Percentiles rank a stretch among this genome's conserved stretches.
Conservation (phyloP, 2,888 invertebrate species). For the Dolichopus griseipennis region DNA sequence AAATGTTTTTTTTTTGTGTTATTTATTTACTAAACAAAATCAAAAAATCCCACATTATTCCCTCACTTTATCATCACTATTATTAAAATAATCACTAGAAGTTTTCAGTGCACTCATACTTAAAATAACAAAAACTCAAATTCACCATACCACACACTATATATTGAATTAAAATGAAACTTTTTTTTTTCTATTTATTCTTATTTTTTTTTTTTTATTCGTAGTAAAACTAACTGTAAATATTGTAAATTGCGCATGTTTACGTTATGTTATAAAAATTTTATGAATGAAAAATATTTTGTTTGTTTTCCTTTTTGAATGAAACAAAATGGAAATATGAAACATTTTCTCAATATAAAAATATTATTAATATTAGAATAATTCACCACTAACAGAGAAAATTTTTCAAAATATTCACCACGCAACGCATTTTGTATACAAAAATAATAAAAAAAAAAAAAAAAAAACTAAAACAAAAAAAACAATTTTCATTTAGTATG, state of each 20-base stretch:
- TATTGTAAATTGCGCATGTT: not conserved
- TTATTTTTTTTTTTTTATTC: too few relatives aligned
- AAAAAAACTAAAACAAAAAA: not conserved
- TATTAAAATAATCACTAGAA: too few relatives aligned
- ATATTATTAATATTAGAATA: too few relatives aligned
- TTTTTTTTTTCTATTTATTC: too few relatives aligned
- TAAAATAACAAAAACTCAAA: too few relatives aligned
- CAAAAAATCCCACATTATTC: too few relatives aligned
- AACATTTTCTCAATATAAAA: not conserved
- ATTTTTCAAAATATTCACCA: not conserved
- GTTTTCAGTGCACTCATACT: too few relatives aligned
- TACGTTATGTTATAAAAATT: not conserved
- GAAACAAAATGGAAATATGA: not conserved
- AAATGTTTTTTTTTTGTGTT: too few relatives aligned
- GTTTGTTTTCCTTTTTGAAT: not conserved
- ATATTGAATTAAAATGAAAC: too few relatives aligned
- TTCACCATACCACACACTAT: too few relatives aligned
- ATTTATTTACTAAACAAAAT: too few relatives aligned
- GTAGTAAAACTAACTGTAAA: not conserved
- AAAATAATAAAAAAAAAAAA: not conserved
- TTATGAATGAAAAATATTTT: not conserved
- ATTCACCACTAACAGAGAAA: not conserved
- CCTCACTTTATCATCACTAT: too few relatives aligned
- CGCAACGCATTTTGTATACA: not conserved
- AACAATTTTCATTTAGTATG: not conserved